Evolutionary conservation across 1,140 invertebrate genomes (phyloP).

Genomic region (Atta colombica): DNA sequence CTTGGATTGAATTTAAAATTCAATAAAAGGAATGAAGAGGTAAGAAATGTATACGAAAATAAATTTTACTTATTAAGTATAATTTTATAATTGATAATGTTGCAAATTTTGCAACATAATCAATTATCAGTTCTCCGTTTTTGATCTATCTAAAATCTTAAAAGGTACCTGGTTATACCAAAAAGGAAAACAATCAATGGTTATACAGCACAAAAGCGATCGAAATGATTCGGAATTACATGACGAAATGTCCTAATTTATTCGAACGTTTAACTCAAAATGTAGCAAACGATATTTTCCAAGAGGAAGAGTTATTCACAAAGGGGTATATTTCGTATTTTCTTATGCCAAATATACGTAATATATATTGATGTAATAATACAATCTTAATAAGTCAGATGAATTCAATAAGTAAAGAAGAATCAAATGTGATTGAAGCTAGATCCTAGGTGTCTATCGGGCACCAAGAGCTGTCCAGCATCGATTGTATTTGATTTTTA

Average conservation of each 20-base stretch:
- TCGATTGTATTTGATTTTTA: too few species aligned
- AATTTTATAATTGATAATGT: constrained; percentile 47
- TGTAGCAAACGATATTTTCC: constrained; percentile 88
- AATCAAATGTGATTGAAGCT: too few species aligned
- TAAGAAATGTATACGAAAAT: constrained; percentile 75
- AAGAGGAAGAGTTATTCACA: constrained; percentile 90
- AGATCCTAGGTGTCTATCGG: too few species aligned
- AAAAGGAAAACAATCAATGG: constrained; percentile 91
- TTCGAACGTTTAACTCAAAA: constrained; percentile 88
- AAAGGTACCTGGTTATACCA: constrained; percentile 94
- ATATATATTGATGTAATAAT: not conserved
- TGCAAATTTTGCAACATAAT: constrained; percentile 12
- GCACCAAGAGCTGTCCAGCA: too few species aligned
- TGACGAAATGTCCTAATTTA: constrained; percentile 91
- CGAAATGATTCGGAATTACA: constrained; percentile 91
- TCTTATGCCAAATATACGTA: not conserved
- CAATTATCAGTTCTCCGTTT: constrained; percentile 43
- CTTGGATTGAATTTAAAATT: constrained; percentile 97
- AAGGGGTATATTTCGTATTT: constrained; percentile 82
- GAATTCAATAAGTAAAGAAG: too few species aligned
- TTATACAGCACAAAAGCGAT: constrained; percentile 93
- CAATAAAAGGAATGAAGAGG: constrained; percentile 92
- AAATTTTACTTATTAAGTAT: constrained; percentile 24
- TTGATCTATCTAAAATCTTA: constrained; percentile 76
- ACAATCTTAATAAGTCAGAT: not conserved